These are phyloP conservation scores for Caloenas nicobarica DNA, from an alignment of 2,113 vertebrate species.

Conservation along the genomic window DNA sequence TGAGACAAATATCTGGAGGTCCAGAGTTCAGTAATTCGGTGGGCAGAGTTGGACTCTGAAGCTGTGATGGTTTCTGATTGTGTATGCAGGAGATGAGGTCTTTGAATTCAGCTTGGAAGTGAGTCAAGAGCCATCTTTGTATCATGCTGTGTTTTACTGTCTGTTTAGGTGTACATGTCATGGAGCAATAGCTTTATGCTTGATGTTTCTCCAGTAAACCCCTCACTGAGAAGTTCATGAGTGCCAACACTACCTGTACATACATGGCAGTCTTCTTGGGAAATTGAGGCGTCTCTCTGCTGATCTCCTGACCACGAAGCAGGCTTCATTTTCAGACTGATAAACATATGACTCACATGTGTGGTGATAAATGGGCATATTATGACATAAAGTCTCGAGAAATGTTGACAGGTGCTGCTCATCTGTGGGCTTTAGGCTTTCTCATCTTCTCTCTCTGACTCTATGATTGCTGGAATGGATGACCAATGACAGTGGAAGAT, in stretches of 20 bases:
- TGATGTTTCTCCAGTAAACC: not conserved
- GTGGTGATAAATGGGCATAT: not conserved
- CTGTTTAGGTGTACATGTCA: not conserved
- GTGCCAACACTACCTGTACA: rapidly evolving
- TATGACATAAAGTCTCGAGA: not conserved
- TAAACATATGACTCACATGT: not conserved
- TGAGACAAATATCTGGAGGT: not conserved
- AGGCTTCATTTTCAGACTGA: not conserved
- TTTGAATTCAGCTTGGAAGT: not conserved
- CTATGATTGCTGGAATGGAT: not conserved
- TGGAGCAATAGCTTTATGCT: not conserved
- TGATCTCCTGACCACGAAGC: not conserved
- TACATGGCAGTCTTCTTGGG: not conserved
- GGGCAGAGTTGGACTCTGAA: not conserved
- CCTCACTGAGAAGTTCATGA: not conserved
- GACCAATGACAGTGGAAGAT: not conserved
- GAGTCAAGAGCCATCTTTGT: not conserved
- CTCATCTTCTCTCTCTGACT: not conserved
- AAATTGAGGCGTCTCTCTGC: not conserved
- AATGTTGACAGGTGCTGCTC: not conserved
- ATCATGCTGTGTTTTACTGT: not conserved
- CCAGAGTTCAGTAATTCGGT: not conserved
- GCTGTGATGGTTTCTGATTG: not conserved
- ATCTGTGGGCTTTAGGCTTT: not conserved
- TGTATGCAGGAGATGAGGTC: not conserved